Percentiles rank a stretch among this genome's conserved stretches.
Conservation (phyloP, 1,140 invertebrate species). For the Ceratina australensis region DNA sequence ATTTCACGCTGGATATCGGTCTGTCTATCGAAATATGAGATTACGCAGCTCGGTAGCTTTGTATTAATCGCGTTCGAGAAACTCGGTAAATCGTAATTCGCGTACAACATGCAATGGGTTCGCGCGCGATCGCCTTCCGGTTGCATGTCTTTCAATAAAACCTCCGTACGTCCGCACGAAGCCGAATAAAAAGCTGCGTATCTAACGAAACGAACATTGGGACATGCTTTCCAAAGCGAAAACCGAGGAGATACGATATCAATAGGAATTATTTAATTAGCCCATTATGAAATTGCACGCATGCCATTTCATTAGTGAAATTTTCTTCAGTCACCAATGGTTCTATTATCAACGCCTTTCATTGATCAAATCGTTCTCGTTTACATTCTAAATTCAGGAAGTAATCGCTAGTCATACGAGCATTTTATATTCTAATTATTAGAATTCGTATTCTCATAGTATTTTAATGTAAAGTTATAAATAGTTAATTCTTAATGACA, state of each 20-base stretch:
- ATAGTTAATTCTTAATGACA: too few relatives aligned
- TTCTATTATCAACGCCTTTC: too few relatives aligned
- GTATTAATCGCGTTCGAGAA: slow-evolving; percentile 1
- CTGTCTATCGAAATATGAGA: background rate
- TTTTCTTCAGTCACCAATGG: too few relatives aligned
- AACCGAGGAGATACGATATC: background rate
- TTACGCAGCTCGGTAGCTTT: background rate
- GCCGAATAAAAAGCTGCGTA: background rate
- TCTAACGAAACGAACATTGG: slow-evolving; percentile 7
- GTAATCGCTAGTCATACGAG: too few relatives aligned
- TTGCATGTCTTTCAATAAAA: slow-evolving; percentile 25
- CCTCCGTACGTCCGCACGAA: background rate
- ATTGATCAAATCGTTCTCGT: too few relatives aligned
- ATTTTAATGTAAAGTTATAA: too few relatives aligned
- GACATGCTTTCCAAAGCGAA: background rate
- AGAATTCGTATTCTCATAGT: too few relatives aligned
- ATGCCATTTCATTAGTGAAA: too few relatives aligned
- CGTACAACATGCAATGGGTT: background rate
- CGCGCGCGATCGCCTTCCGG: slow-evolving; percentile 30
- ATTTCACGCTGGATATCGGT: background rate
- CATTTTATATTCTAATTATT: too few relatives aligned
- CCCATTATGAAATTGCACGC: too few relatives aligned
- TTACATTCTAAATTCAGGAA: too few relatives aligned
- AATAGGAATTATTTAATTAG: too few relatives aligned
- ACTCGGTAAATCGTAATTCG: background rate